phyloP scores from a whole-genome alignment of 2,797 vertebrate genomes.

The Basileuterus tristriatus region DNA sequence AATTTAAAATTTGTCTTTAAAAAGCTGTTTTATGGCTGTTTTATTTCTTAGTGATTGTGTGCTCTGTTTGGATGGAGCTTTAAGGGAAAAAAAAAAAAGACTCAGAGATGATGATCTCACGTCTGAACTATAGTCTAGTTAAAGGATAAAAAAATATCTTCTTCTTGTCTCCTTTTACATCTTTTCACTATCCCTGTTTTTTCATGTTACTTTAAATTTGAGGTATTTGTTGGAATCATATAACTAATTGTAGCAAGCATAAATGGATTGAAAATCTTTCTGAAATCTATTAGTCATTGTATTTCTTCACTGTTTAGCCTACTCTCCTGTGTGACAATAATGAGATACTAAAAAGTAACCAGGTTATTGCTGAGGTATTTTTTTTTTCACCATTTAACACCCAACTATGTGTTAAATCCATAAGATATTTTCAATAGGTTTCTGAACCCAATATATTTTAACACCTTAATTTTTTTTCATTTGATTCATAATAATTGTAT shows the following conservation, averaged over 20 bases:
- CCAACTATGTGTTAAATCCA: not conserved
- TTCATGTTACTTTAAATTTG: not conserved
- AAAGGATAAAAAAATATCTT: not conserved
- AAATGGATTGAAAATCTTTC: not conserved
- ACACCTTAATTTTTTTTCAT: not conserved
- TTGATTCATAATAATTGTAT: not conserved
- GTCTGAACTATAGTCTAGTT: not conserved
- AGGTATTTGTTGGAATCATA: not conserved
- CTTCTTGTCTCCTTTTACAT: not conserved
- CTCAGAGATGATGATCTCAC: not conserved
- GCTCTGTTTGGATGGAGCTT: not conserved
- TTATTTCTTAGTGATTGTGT: not conserved
- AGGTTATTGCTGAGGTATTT: not conserved
- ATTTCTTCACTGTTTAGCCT: slow-evolving; percentile 10
- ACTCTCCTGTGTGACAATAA: not conserved
- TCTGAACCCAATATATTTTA: not conserved
- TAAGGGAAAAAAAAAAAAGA: not conserved
- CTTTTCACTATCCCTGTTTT: not conserved
- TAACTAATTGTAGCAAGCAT: not conserved
- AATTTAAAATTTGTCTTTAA: not conserved
- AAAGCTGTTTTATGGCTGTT: not conserved
- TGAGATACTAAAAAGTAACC: slow-evolving; percentile 29
- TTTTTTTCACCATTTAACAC: not conserved
- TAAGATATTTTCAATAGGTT: not conserved
- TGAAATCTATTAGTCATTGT: slow-evolving; percentile 1